A percentile compares a stretch with the other conserved stretches of the same genome.
Evolutionary conservation across 2,888 invertebrate species (phyloP).

Genomic region (Morpho achilles): DNA sequence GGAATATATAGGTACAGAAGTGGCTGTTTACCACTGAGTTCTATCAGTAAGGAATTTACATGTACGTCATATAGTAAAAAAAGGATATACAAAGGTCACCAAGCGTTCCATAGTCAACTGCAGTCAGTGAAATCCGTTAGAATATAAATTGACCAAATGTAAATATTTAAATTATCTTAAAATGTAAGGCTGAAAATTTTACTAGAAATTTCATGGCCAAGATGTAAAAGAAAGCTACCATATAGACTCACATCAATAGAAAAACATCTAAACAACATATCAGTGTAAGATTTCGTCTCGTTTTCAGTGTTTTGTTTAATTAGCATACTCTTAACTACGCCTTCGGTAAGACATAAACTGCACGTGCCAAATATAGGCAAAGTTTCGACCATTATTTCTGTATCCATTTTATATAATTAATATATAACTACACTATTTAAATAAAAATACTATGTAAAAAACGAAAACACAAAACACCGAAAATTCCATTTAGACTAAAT

Average conservation of each 20-base stretch:
- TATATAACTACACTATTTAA: conserved; percentile 3
- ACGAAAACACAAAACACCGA: conserved; percentile 8
- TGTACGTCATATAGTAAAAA: too few relatives aligned
- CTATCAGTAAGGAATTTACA: too few relatives aligned
- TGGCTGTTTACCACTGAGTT: too few relatives aligned
- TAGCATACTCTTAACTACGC: conserved; percentile 65
- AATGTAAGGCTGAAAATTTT: too few relatives aligned
- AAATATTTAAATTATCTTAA: too few relatives aligned
- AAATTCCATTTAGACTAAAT: background rate
- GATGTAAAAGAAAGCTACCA: too few relatives aligned
- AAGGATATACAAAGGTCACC: too few relatives aligned
- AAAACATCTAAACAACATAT: conserved; percentile 62
- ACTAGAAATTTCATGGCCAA: too few relatives aligned
- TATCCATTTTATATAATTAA: conserved; percentile 27
- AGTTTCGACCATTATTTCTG: conserved; percentile 59
- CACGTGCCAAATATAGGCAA: conserved; percentile 62
- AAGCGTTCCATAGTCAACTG: too few relatives aligned
- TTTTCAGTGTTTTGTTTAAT: conserved; percentile 43
- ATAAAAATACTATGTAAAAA: background rate
- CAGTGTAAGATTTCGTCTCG: conserved; percentile 46
- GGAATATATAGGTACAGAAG: too few relatives aligned
- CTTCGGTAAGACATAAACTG: conserved; percentile 62
- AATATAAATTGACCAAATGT: too few relatives aligned
- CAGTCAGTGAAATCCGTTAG: too few relatives aligned
- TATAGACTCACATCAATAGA: conserved; percentile 62